A percentile compares a stretch with the other conserved stretches of the same genome.
These are phyloP conservation scores for Coenobita brevimanus DNA, from an alignment of 1,140 invertebrate species.

Conservation along the genomic window DNA sequence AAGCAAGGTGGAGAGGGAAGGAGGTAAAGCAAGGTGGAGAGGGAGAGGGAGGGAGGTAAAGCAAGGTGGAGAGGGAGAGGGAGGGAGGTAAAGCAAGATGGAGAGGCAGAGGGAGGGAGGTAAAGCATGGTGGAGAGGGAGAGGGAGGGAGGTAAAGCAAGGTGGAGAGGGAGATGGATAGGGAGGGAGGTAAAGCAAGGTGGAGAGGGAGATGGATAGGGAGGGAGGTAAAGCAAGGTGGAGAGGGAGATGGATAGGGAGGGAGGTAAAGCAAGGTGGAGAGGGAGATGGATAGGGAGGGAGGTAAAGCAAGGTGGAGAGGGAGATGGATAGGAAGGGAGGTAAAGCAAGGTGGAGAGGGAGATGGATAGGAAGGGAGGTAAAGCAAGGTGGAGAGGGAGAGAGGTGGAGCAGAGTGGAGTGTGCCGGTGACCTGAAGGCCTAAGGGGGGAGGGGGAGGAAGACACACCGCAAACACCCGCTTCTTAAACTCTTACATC, in stretches of 20 bases:
- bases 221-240: not conserved
- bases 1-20: not conserved
- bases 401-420: not conserved
- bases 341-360: not conserved
- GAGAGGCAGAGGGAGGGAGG: not conserved
- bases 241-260: not conserved
- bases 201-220: not conserved
- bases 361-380: not conserved
- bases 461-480: no score
- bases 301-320: not conserved
- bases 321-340: not conserved
- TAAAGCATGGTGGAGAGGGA: not conserved
- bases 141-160: not conserved
- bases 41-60: not conserved
- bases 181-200: not conserved
- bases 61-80: not conserved
- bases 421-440: not conserved
- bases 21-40: not conserved
- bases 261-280: not conserved
- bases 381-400: not conserved
- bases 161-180: not conserved
- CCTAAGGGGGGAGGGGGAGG: no score
- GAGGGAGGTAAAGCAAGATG: not conserved
- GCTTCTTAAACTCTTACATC: not conserved
- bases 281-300: constrained; percentile 1